Base-by-base conservation (phyloP, 2,888 invertebrate species). In the Heterodera filipjevi region DNA sequence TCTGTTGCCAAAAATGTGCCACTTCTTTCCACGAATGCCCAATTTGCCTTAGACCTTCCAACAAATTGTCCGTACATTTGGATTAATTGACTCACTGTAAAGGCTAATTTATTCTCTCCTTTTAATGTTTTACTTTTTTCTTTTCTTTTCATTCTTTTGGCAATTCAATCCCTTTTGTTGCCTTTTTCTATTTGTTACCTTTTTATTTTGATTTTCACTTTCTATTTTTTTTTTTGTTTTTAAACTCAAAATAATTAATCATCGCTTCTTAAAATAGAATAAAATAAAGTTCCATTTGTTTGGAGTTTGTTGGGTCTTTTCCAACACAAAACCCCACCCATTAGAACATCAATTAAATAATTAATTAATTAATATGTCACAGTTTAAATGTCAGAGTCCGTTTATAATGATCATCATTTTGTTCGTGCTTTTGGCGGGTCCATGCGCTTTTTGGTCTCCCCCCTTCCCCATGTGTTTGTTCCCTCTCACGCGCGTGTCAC, bases 1-100 rank as follows among this genome's bases (percentile, higher is more conserved):
- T 59, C 59, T 59, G 59, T 22, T 59, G 59, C 59, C 59, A n/a
- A 27, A 59, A 59, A 27, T 59, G 59, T 59, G 59, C 59, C 59
- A 27, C 5, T 27, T 27, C 59, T 59, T 22, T 59, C 27, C 10
- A n/a, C 6, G 10, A 59, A 10, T 59, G 59, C 22, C 59, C 59
- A 59, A 59, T 59, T 59, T 59, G 59, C 59, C n/a, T 27, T 3
- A 10, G n/a, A 22, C 59, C 59, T 27, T 59, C 59, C 2, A 59
- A 59, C 27, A 59, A 59, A 27, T n/a, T 59, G 59, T 27, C 8
- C 22, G 27, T 59, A 8, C 27, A 3, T 59, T n/a, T 59, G n/a
- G 59, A 59, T 27, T 59, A 59, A 59, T 27, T 59, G n/a, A n/a
- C n/a, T 10, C 10, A n/a, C 27, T 27, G 22, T 27, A 30, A 19